Evolutionary conservation across 1,140 invertebrate genomes (phyloP).

Genomic region (Conus ventricosus): DNA sequence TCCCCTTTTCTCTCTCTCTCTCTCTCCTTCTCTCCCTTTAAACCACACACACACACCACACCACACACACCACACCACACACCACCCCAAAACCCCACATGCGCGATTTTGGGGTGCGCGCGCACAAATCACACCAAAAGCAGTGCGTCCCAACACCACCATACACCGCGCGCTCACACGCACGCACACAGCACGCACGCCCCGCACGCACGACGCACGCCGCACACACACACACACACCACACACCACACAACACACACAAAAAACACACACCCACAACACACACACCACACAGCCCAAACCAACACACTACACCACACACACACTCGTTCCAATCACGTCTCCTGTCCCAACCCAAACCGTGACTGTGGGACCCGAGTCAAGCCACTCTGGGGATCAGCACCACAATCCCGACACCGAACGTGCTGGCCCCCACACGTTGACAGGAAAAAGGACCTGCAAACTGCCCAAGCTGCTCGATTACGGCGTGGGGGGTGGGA

Average conservation of each 20-base stretch:
- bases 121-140: no score
- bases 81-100: no score
- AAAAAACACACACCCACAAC: neutral
- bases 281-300: neutral
- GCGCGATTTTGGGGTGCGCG: no score
- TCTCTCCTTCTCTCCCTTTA: no score
- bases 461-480: neutral
- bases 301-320: neutral
- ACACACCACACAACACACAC: constrained; percentile 2
- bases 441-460: neutral
- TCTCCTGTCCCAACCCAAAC: neutral
- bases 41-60: no score
- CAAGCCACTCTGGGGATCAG: neutral
- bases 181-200: no score
- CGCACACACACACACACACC: neutral
- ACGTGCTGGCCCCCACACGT: neutral
- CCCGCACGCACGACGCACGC: no score
- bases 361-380: neutral
- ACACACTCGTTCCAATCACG: neutral
- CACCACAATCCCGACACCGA: neutral
- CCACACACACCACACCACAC: no score
- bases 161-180: no score
- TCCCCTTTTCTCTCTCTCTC: no score
- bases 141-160: no score
- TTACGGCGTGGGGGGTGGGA: no score